These are phyloP conservation scores for Eulithis prunata DNA, from an alignment of 2,888 invertebrate species.

Conservation along the genomic window DNA sequence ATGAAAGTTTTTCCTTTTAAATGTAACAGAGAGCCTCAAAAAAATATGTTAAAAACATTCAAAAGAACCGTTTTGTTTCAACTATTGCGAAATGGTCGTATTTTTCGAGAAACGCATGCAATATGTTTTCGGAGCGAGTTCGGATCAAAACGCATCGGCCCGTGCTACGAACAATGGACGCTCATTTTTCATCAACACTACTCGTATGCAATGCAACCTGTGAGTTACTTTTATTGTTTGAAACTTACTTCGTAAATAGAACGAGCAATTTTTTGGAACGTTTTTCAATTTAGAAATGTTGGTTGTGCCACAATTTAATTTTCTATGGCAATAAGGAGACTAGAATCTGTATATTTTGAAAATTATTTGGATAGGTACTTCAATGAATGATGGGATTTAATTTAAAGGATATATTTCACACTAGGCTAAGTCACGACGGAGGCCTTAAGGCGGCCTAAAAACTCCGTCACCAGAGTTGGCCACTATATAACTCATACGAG, in stretches of 20 bases:
- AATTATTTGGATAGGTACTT: no score
- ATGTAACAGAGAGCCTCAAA: background rate
- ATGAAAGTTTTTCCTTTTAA: no score
- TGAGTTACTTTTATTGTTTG: constrained; percentile 13
- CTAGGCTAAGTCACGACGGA: no score
- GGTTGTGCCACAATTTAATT: no score
- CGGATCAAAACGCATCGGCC: constrained; percentile 34
- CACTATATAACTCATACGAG: no score
- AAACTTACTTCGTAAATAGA: constrained; percentile 4
- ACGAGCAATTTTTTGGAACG: background rate
- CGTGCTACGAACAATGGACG: constrained; percentile 37
- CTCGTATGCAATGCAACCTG: constrained; percentile 7
- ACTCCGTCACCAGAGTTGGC: no score
- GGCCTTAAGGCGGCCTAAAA: no score
- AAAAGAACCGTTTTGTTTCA: constrained; percentile 36
- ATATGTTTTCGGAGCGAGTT: constrained; percentile 30
- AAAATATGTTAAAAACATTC: background rate
- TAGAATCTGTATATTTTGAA: no score
- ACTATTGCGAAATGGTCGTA: constrained; percentile 3
- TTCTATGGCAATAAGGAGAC: no score
- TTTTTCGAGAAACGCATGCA: constrained; percentile 18
- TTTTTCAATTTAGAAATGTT: no score
- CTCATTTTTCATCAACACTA: constrained; percentile 42
- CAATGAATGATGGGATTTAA: no score
- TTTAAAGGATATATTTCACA: no score